These are phyloP conservation scores for Petaurus breviceps DNA, from an alignment of 2,113 vertebrate genomes.

Conservation along the genomic window DNA sequence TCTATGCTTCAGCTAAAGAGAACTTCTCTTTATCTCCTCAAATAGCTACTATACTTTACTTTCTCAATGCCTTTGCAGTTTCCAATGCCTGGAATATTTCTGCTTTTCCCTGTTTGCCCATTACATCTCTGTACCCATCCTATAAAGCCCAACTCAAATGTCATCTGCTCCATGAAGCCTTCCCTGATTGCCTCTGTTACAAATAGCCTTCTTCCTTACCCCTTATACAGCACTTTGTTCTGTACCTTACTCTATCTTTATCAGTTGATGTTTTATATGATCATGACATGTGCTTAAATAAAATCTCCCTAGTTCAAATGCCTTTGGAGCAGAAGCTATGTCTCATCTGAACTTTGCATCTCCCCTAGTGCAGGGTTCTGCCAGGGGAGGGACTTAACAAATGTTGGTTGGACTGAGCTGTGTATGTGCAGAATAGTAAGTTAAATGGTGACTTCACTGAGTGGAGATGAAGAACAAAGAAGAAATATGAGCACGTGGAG, in stretches of 20 bases:
- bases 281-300: background rate
- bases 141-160: background rate
- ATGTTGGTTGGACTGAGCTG: background rate
- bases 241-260: background rate
- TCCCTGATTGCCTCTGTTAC: background rate
- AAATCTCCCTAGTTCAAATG: background rate
- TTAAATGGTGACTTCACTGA: accelerated
- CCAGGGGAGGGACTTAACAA: background rate
- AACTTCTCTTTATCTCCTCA: background rate
- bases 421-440: background rate
- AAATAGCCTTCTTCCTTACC: background rate
- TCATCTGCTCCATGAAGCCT: background rate
- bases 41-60: background rate
- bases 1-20: background rate
- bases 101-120: background rate
- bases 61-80: background rate
- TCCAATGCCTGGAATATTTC: background rate
- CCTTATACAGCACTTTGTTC: background rate
- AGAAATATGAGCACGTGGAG: background rate
- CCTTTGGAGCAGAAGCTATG: background rate
- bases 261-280: background rate
- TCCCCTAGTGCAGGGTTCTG: background rate
- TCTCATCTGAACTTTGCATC: background rate
- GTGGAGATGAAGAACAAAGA: accelerated
- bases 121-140: background rate